Percentiles rank a stretch among this genome's conserved stretches.
Evolutionary conservation across 2,888 invertebrate genomes (phyloP).

Genomic region (Philhelius pedissequus): DNA sequence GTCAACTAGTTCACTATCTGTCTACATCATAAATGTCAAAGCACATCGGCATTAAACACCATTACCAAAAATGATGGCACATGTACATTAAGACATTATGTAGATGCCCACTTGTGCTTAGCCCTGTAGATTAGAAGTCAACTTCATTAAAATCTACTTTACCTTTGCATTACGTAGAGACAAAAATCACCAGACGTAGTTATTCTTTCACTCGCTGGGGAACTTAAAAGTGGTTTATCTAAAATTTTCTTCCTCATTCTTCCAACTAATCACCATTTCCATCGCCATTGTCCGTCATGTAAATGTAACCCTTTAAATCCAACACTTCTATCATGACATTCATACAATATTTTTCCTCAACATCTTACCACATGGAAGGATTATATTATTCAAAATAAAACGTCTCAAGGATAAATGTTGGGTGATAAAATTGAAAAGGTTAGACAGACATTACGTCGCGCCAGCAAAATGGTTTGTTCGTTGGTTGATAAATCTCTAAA

Average conservation of each 20-base stretch:
- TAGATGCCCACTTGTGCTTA: no score
- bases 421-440: constrained; percentile 40
- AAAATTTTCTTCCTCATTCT: neutral
- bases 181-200: neutral
- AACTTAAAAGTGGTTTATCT: neutral
- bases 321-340: constrained; percentile 8
- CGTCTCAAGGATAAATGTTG: constrained; percentile 54
- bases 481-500: neutral
- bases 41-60: no score
- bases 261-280: neutral
- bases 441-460: constrained; percentile 47
- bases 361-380: constrained; percentile 41
- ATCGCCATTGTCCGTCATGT: no score
- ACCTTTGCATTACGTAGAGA: neutral
- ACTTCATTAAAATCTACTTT: no score
- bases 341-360: neutral
- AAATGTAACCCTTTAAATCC: neutral
- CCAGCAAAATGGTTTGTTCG: constrained; percentile 30
- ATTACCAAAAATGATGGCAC: no score
- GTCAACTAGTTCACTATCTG: no score
- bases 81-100: no score
- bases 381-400: constrained; percentile 45
- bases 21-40: no score
- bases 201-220: neutral
- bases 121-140: no score